Evolutionary conservation across 2,113 vertebrate species (phyloP), one percentile per base, ranked within the genome.

Genomic region (Neotragus pygmaeus): DNA sequence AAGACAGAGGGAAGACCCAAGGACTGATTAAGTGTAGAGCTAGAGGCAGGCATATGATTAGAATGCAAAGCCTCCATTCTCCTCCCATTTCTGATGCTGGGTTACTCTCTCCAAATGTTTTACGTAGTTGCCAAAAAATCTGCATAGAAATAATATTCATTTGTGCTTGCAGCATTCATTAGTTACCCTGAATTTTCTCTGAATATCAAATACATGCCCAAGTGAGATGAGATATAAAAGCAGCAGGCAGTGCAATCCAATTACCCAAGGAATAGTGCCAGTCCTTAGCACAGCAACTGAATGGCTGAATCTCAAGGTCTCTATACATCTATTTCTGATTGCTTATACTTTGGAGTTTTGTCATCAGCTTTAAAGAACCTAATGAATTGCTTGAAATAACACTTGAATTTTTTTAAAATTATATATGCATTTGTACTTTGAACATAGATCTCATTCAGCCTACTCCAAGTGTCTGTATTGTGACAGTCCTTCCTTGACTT

Each of bases 141-240:
- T 97, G 96, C 97, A 98, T 96, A 96, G 85, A 97, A 98, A 98
- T 96, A 97, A 97, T 97, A 97, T 96, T 96, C 90, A 80, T 96
- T 97, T 98, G 92, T 92, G 95, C 95, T 97, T 84, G 58, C 78
- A 98, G 95, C 87, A 87, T 96, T 97, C 96, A 97, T 98, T 96
- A 97, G 94, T 91, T 97, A 92, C 57, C 66, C 80, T 95, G 95
- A 43, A 96, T 96, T 96, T 97, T 96, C 88, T 95, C 90, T 98
- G 97, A 96, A 96, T 97, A 95, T 97, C 96, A 98, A 97, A 91
- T 82, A 95, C 43, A 60, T 73, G 86, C 70, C 80, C 94, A 92
- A 95, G 96, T 89, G 97, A 95, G 89, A 96, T 80, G 89, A 94
- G 91, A 94, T 73, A 78, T 64, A 73, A 94, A 95, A 92, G 94